These are phyloP conservation scores for Parus major DNA, from an alignment of 2,113 vertebrate genomes.

Conservation along the genomic window DNA sequence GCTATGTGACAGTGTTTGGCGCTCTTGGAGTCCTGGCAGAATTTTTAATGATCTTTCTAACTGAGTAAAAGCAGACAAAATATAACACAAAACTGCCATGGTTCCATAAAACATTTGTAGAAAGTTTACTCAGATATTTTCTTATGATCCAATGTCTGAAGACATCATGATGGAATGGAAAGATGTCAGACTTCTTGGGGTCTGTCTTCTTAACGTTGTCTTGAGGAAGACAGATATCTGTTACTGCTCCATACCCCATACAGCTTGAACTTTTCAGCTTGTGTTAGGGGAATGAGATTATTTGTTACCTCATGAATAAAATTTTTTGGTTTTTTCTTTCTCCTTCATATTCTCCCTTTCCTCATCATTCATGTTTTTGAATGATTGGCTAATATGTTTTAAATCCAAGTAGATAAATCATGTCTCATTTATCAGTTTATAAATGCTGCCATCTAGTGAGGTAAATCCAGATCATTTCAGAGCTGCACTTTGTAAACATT, in stretches of 20 bases:
- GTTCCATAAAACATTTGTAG: constrained; percentile 2
- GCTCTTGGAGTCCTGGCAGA: neutral
- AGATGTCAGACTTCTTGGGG: neutral
- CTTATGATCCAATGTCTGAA: neutral
- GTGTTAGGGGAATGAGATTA: neutral
- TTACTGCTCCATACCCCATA: neutral
- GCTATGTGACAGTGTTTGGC: neutral
- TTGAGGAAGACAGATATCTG: neutral
- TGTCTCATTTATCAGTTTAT: constrained; percentile 37
- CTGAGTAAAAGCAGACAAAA: neutral
- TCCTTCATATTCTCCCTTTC: neutral
- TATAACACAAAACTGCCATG: neutral
- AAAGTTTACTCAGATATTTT: neutral
- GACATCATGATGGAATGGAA: neutral
- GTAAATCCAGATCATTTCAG: neutral
- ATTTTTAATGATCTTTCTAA: neutral
- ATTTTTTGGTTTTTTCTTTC: neutral
- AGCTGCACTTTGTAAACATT: neutral
- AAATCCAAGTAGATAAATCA: constrained; percentile 13
- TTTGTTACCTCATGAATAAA: constrained; percentile 8
- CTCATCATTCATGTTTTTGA: neutral
- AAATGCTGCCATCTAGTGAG: constrained; percentile 70
- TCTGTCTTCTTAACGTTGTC: neutral
- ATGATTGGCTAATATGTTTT: neutral
- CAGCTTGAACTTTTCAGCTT: constrained; percentile 14